Evolutionary conservation across 2,797 vertebrate genomes (phyloP).

Genomic region (Ciconia nigra): DNA sequence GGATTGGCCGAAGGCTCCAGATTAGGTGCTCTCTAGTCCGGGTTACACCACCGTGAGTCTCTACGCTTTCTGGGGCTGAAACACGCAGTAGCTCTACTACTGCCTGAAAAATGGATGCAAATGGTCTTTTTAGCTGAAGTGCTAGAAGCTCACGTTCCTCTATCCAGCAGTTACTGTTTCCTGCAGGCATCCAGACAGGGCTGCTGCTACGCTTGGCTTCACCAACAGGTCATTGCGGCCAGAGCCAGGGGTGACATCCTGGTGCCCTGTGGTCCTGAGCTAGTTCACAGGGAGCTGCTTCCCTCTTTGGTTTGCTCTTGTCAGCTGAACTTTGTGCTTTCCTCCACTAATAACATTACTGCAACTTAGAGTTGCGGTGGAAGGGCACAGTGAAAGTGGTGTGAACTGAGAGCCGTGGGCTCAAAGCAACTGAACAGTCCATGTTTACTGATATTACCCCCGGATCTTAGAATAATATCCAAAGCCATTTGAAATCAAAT

Average conservation of each 20-base stretch:
- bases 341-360: neutral
- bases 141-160: neutral
- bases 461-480: neutral
- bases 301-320: neutral
- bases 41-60: rapidly evolving
- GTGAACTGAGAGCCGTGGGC: neutral
- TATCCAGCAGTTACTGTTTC: neutral
- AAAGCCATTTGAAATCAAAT: neutral
- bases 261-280: neutral
- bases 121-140: neutral
- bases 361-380: neutral
- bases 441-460: neutral
- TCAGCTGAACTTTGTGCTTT: neutral
- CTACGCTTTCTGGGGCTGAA: neutral
- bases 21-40: neutral
- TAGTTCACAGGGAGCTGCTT: neutral
- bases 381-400: neutral
- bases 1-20: neutral
- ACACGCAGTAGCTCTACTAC: neutral
- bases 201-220: neutral
- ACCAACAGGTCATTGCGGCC: neutral
- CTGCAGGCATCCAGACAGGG: neutral
- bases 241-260: neutral
- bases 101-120: neutral
- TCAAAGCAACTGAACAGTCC: neutral